These are phyloP conservation scores for Sphaerophoria taeniata DNA, from an alignment of 2,888 invertebrate species.

Conservation along the genomic window DNA sequence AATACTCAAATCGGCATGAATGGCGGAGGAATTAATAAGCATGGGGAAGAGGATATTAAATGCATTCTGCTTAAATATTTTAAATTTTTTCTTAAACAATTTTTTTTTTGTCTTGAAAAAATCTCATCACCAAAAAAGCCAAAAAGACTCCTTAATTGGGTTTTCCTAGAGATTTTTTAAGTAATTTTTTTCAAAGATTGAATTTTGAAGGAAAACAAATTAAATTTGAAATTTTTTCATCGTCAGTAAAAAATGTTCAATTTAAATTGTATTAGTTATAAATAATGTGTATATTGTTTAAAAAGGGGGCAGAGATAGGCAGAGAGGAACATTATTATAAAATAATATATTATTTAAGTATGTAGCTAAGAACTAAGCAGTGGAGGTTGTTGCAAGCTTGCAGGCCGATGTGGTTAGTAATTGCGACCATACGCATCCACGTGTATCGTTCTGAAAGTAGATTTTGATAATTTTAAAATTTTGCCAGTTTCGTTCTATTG, in stretches of 20 bases:
- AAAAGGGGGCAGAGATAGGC: conserved; percentile 39
- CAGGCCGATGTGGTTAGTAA: conserved; percentile 76
- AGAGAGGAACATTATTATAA: conserved; percentile 58
- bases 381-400: conserved; percentile 71
- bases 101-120: conserved; percentile 15
- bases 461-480: conserved; percentile 68
- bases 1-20: conserved; percentile 68
- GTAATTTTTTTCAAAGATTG: background rate
- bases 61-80: conserved; percentile 26
- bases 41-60: conserved; percentile 47
- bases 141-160: conserved; percentile 62
- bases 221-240: conserved; percentile 34
- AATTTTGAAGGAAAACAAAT: conserved; percentile 8
- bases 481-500: conserved; percentile 34
- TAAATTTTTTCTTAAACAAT: conserved; percentile 1
- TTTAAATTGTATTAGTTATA: conserved; percentile 8
- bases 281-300: conserved; percentile 17
- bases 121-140: conserved; percentile 56
- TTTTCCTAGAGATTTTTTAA: conserved; percentile 54
- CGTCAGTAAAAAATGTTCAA: conserved; percentile 28
- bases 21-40: conserved; percentile 43
- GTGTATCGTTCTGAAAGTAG: conserved; percentile 81
- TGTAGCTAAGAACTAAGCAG: conserved; percentile 70
- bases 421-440: conserved; percentile 82
- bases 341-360: conserved; percentile 6